Evolutionary conservation across 2,797 vertebrate species (phyloP).

Genomic region (Liasis olivaceus): DNA sequence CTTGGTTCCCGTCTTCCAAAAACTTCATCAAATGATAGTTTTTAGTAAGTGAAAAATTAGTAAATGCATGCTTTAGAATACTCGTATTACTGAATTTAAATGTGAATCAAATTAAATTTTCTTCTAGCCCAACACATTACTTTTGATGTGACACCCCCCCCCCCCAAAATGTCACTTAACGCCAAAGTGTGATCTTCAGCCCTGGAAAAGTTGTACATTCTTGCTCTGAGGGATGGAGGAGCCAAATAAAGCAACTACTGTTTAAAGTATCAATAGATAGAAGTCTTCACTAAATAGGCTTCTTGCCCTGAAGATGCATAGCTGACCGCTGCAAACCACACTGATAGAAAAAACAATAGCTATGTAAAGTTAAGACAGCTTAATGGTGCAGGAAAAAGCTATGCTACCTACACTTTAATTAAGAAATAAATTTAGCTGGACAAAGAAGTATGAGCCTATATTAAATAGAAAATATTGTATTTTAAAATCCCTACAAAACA

Average conservation of each 20-base stretch:
- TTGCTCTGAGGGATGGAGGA: not conserved
- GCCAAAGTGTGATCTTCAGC: not conserved
- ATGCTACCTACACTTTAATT: conserved; percentile 8
- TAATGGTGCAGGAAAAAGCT: conserved; percentile 34
- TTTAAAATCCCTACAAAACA: conserved; percentile 26
- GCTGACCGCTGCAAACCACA: not conserved
- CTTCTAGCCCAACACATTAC: not conserved
- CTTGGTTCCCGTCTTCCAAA: not conserved
- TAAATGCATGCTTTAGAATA: not conserved
- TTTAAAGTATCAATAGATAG: not conserved
- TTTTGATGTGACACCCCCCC: not conserved
- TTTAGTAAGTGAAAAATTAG: not conserved
- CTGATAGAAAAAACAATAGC: not conserved
- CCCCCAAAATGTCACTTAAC: not conserved
- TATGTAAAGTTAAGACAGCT: not conserved
- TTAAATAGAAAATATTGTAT: conserved; percentile 20
- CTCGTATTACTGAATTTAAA: not conserved
- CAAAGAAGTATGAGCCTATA: conserved; percentile 49
- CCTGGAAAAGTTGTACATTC: not conserved
- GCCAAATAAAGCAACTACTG: not conserved
- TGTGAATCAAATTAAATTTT: not conserved
- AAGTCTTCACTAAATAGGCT: not conserved
- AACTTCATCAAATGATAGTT: not conserved
- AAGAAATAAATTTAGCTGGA: not conserved
- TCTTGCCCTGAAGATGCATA: not conserved